Conservation (phyloP, 2,113 vertebrate species). For the Cacatua alba region DNA sequence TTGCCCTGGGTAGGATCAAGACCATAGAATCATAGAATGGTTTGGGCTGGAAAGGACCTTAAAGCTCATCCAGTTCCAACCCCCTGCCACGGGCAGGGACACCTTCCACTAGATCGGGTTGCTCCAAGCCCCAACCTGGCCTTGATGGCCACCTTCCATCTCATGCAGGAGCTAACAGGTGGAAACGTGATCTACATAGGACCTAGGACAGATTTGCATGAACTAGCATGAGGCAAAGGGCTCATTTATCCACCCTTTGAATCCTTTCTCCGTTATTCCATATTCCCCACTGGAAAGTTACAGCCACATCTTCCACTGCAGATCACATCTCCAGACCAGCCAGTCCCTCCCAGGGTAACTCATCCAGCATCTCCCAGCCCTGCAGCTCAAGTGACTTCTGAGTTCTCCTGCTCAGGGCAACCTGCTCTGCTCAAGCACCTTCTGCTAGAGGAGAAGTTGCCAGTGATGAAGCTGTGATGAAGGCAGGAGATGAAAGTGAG, state of each 20-base stretch:
- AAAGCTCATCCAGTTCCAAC: neutral
- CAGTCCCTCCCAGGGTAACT: neutral
- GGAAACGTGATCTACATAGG: neutral
- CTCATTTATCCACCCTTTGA: neutral
- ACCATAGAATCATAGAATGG: neutral
- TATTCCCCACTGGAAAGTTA: fast-evolving
- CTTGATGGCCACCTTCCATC: neutral
- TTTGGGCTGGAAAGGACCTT: neutral
- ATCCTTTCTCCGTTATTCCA: neutral
- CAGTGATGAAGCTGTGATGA: neutral
- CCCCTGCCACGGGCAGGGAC: neutral
- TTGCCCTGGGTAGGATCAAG: neutral
- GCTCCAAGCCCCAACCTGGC: neutral
- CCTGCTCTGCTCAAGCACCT: neutral
- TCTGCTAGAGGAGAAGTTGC: neutral
- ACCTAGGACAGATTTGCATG: neutral
- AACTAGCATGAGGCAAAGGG: neutral
- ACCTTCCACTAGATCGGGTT: neutral
- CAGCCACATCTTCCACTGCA: neutral
- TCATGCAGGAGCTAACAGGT: neutral
- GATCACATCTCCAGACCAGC: neutral
- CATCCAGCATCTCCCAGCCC: neutral
- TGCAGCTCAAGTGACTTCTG: neutral
- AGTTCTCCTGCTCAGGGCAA: neutral
- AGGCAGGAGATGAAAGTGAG: neutral